Evolutionary conservation across 2,888 invertebrate genomes (phyloP), one percentile per base, ranked within the genome.

Genomic region (Chymomyza amoena): DNA sequence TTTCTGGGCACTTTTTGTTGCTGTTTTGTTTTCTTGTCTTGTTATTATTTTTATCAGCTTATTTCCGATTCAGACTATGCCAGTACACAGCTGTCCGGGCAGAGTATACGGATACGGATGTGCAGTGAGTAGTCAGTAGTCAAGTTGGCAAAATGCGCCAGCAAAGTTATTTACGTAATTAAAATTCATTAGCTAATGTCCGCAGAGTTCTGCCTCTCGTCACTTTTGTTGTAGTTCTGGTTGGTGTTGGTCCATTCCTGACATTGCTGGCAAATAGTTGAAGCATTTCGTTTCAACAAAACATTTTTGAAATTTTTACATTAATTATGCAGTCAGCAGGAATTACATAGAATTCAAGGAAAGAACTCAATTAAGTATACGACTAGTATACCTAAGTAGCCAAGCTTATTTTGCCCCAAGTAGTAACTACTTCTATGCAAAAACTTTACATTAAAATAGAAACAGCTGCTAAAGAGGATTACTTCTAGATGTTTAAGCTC

Each of bases 141-240:
- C 61, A 32, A 10, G 70, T 62, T 13, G 76, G 57, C 52, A 54
- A 66, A 72, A 61, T 65, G 76, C 51, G 61, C 68, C 63, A 70
- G 72, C 28, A 36, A 76, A 81, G 63, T 77, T 76, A 72, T 76
- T 78, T 72, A 72, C 70, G 66, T 74, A 81, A 82, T 87, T 82
- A 78, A 84, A 87, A 84, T 84, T 84, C 87, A 84, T 72, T 74
- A 75, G 75, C 62, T 64, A 65, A 78, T 28, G 64, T 60, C 57
- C 52, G 52, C 52, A 7, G 9, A 16, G 16, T 54, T 54, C 16
- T 54, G 52, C 3, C 66, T 66, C 32, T 39, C 56, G 13, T 25
- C 39, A 52, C 57, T 16, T 18, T 51, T 59, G 18, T 10, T 36
- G 18, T 54, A 52, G 57, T 25, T 25, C 15, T 39, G 18, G 10